Conservation (phyloP, 2,888 invertebrate genomes). For the Cryptophagus acutangulus region DNA sequence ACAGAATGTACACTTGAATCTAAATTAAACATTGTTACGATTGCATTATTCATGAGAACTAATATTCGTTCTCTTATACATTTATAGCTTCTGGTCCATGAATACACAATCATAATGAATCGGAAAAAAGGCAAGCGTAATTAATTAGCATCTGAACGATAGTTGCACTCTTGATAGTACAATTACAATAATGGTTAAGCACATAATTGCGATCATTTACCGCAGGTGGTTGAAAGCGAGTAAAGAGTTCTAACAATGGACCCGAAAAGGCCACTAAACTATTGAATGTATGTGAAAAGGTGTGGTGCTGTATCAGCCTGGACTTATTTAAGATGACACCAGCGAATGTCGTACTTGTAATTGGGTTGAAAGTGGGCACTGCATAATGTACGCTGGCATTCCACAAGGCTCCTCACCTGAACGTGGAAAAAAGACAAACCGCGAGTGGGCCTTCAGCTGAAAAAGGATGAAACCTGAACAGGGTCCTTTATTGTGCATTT, state of each 20-base stretch:
- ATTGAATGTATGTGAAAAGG: neutral
- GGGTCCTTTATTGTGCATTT: slow-evolving; percentile 29
- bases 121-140: too few relatives aligned
- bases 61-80: too few relatives aligned
- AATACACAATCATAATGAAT: too few relatives aligned
- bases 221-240: neutral
- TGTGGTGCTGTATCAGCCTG: slow-evolving; percentile 28
- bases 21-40: too few relatives aligned
- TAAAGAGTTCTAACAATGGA: too few relatives aligned
- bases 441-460: neutral
- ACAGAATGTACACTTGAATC: too few relatives aligned
- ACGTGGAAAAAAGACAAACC: slow-evolving; percentile 2
- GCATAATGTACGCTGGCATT: slow-evolving; percentile 36
- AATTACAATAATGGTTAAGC: too few relatives aligned
- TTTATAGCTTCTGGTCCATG: too few relatives aligned
- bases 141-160: too few relatives aligned
- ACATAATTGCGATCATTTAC: neutral
- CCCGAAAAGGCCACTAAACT: neutral
- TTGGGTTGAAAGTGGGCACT: slow-evolving; percentile 40
- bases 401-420: slow-evolving; percentile 13
- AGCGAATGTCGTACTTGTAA: slow-evolving; percentile 40
- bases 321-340: slow-evolving; percentile 40
- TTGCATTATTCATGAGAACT: too few relatives aligned
- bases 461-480: slow-evolving; percentile 7
- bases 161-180: too few relatives aligned